Conservation (phyloP, 2,113 vertebrate species). For the Megalops atlanticus region DNA sequence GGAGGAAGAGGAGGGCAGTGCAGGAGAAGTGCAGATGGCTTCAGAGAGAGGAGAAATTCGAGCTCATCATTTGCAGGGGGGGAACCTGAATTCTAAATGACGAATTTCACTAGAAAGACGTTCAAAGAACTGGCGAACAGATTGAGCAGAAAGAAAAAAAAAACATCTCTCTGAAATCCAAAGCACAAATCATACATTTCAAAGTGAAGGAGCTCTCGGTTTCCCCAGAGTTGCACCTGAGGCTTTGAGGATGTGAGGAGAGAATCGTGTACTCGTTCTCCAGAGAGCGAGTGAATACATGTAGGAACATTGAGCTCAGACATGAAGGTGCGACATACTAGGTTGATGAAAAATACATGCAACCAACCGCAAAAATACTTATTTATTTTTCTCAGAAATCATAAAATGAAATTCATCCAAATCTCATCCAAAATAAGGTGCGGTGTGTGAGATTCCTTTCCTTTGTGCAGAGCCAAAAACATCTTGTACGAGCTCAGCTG, state of each 20-base stretch:
- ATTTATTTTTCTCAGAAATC: too few species aligned
- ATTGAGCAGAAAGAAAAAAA: constrained; percentile 36
- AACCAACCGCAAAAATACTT: not conserved
- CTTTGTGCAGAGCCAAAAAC: too few species aligned
- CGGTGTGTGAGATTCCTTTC: too few species aligned
- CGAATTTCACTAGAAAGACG: constrained; percentile 33
- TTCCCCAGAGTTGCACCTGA: not conserved
- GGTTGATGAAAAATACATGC: not conserved
- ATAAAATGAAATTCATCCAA: too few species aligned
- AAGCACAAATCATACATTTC: not conserved
- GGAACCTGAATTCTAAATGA: constrained; percentile 50
- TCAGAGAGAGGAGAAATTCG: constrained; percentile 31
- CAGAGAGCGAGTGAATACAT: not conserved
- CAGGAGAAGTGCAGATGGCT: constrained; percentile 49
- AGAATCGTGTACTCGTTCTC: not conserved
- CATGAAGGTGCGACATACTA: not conserved
- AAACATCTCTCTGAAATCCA: not conserved
- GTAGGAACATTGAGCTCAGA: not conserved
- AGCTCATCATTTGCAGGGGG: constrained; percentile 44
- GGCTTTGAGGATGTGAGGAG: not conserved
- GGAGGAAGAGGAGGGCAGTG: constrained; percentile 14
- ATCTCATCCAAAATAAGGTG: too few species aligned
- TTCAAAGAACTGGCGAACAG: constrained; percentile 57
- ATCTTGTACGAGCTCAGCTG: too few species aligned
- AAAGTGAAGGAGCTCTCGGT: not conserved